phyloP scores from a whole-genome alignment of 1,140 invertebrate genomes.

The Microplitis demolitor region DNA sequence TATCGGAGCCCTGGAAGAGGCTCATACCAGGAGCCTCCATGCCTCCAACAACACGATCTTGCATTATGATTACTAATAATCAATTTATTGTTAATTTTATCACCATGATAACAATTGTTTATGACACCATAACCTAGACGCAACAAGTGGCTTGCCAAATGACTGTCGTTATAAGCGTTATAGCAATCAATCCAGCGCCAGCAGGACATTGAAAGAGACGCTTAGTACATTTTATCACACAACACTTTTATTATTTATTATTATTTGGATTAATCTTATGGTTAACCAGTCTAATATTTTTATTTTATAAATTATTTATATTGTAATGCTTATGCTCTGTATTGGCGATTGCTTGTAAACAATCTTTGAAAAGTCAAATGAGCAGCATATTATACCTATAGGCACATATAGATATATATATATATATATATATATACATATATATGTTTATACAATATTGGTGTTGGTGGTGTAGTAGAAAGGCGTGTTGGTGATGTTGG shows the following conservation, averaged over 20 bases:
- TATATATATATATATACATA: no score
- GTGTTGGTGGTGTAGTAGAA: constrained; percentile 37
- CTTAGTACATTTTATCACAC: constrained; percentile 25
- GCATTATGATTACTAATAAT: constrained; percentile 31
- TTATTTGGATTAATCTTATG: background rate
- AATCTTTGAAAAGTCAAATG: constrained; percentile 52
- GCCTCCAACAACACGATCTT: constrained; percentile 34
- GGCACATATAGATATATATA: no score
- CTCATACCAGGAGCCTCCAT: constrained; percentile 57
- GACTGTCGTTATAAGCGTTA: constrained; percentile 12
- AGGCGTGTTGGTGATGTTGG: no score
- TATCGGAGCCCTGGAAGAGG: constrained; percentile 53
- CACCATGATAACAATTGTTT: constrained; percentile 55
- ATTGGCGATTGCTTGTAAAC: constrained; percentile 48
- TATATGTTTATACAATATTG: background rate
- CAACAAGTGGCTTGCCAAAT: constrained; percentile 53
- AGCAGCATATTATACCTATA: constrained; percentile 35
- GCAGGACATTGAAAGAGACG: constrained; percentile 11
- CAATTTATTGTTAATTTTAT: constrained; percentile 33
- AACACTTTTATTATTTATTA: background rate
- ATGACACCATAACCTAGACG: constrained; percentile 58
- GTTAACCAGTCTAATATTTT: background rate
- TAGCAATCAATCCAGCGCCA: constrained; percentile 13
- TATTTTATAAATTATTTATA: background rate
- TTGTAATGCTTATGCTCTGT: background rate